Conservation (phyloP, 2,888 invertebrate species). For the Hipparchia sbordonii region DNA sequence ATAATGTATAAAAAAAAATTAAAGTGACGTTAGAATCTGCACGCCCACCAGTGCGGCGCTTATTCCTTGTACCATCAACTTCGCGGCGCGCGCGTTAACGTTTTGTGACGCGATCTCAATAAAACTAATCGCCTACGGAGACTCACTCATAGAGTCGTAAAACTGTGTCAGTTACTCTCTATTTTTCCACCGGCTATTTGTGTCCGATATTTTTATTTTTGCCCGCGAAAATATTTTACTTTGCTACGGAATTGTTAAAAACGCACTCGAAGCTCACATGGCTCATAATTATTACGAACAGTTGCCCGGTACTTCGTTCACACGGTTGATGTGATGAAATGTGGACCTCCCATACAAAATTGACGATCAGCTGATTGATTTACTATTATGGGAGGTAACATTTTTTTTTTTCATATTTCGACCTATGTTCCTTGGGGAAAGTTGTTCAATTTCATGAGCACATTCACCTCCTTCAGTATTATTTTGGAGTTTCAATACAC, state of each 20-base stretch:
- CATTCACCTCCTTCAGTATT: too few species aligned
- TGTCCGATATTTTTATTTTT: conserved; percentile 53
- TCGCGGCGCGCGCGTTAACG: conserved; percentile 9
- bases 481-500: too few species aligned
- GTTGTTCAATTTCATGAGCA: too few species aligned
- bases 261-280: background rate
- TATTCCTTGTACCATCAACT: background rate
- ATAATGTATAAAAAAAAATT: too few species aligned
- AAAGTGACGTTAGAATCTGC: too few species aligned
- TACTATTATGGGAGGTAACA: too few species aligned
- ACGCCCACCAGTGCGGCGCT: too few species aligned
- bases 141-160: conserved; percentile 44
- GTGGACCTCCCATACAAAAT: too few species aligned
- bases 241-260: conserved; percentile 22
- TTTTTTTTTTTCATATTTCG: too few species aligned
- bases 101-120: conserved; percentile 46
- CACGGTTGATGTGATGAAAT: too few species aligned
- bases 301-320: background rate
- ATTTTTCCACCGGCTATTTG: conserved; percentile 62
- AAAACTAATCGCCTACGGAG: conserved; percentile 52
- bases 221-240: conserved; percentile 42
- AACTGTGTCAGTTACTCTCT: conserved; percentile 68
- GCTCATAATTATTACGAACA: background rate
- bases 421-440: too few species aligned
- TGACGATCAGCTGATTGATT: too few species aligned